Conservation (phyloP, 2,888 invertebrate genomes). For the Sthenelais limicola region DNA sequence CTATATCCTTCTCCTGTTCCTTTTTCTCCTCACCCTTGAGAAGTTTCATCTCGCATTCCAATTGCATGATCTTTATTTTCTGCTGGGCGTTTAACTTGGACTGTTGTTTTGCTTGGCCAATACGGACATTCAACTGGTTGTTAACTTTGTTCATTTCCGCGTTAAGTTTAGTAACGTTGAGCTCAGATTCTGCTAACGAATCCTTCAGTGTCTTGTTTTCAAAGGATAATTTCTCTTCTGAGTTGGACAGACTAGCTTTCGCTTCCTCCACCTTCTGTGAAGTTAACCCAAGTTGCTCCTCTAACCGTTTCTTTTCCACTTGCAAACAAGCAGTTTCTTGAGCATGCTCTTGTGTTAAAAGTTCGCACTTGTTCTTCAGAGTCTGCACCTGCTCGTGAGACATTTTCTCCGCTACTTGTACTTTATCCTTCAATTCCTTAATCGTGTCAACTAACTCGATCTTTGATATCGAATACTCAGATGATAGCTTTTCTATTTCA, state of each 20-base stretch:
- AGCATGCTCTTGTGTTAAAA: not conserved
- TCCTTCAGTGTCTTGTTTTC: not conserved
- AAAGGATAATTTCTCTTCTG: not conserved
- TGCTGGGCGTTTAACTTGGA: not conserved
- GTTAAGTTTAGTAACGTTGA: not conserved
- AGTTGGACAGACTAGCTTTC: not conserved
- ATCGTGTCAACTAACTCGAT: not conserved
- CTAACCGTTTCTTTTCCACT: not conserved
- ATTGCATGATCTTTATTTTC: not conserved
- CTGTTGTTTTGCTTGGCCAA: not conserved
- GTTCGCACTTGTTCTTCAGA: too few species aligned
- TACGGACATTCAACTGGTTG: not conserved
- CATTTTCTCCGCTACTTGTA: too few species aligned
- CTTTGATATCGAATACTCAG: too few species aligned
- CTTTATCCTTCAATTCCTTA: not conserved
- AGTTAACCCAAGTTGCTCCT: not conserved
- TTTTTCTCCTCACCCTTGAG: not conserved
- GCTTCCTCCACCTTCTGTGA: not conserved
- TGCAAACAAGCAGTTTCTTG: not conserved
- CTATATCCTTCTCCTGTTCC: not conserved
- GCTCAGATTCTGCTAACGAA: not conserved
- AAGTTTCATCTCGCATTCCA: not conserved
- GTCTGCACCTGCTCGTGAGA: too few species aligned
- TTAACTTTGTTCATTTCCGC: not conserved
- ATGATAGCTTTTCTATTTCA: not conserved